phyloP scores from a whole-genome alignment of 2,113 vertebrate genomes.

The Oncorhynchus keta region DNA sequence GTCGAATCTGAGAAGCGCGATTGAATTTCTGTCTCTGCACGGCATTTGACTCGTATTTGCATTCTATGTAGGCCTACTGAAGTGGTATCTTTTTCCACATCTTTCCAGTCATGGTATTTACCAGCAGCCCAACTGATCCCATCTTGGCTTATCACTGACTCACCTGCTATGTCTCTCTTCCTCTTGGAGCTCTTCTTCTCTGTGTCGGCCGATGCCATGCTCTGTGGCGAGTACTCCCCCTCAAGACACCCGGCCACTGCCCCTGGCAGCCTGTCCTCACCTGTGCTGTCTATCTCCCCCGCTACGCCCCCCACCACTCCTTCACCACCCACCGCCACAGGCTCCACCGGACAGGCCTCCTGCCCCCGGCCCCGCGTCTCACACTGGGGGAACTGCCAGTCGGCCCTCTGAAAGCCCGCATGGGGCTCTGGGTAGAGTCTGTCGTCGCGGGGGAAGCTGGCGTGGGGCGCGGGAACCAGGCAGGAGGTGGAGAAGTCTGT shows the following conservation, averaged over 20 bases:
- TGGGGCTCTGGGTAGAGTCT: conserved; percentile 78
- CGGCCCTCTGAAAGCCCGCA: conserved; percentile 70
- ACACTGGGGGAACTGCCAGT: conserved; percentile 82
- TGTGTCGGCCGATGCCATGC: conserved; percentile 64
- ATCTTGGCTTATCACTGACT: conserved; percentile 48
- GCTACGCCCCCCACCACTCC: conserved; percentile 34
- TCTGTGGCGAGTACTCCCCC: conserved; percentile 78
- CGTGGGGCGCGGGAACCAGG: conserved; percentile 80
- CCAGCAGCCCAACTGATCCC: background rate
- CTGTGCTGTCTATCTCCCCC: conserved; percentile 63
- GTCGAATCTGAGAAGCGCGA: background rate
- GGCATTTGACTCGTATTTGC: too few relatives aligned
- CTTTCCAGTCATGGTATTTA: background rate
- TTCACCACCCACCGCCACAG: conserved; percentile 28
- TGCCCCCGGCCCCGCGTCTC: conserved; percentile 67
- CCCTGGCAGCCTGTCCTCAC: conserved; percentile 66
- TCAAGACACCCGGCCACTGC: conserved; percentile 60
- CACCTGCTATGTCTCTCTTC: conserved; percentile 90
- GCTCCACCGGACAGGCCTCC: conserved; percentile 69
- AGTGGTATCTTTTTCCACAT: background rate
- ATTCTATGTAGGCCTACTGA: too few relatives aligned
- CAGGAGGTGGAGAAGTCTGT: conserved; percentile 87
- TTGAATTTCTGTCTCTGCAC: background rate
- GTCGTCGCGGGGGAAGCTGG: conserved; percentile 80
- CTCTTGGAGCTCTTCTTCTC: conserved; percentile 84